Conservation (phyloP, 2,888 invertebrate genomes). For the Athalia rosae region DNA sequence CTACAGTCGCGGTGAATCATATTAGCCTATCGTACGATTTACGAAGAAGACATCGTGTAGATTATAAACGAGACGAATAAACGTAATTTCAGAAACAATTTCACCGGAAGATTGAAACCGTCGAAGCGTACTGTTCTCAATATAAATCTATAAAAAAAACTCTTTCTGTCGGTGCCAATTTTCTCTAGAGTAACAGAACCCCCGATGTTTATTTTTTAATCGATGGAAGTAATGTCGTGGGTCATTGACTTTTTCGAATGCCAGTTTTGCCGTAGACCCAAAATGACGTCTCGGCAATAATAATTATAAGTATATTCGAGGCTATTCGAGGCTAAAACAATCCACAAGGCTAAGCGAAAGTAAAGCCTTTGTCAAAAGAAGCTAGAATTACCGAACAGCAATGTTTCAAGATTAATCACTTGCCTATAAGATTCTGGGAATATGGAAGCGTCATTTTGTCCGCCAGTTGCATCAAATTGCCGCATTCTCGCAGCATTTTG, state of each 20-base stretch:
- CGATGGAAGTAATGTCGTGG: too few relatives aligned
- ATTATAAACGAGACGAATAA: background rate
- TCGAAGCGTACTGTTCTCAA: too few relatives aligned
- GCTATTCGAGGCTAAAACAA: background rate
- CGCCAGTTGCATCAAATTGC: conserved; percentile 46
- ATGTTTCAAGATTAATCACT: conserved; percentile 67
- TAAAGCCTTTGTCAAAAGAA: conserved; percentile 58
- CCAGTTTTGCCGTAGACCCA: conserved; percentile 8
- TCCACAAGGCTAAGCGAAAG: background rate
- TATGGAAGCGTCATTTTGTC: conserved; percentile 52
- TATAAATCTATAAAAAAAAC: too few relatives aligned
- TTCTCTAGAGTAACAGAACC: too few relatives aligned
- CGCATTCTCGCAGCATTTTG: conserved; percentile 55
- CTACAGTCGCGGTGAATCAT: background rate
- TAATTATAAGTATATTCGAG: background rate
- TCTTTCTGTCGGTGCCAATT: too few relatives aligned
- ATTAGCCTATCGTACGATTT: conserved; percentile 6
- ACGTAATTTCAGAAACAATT: background rate
- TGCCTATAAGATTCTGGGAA: conserved; percentile 64
- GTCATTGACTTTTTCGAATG: too few relatives aligned
- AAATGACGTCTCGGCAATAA: conserved; percentile 29
- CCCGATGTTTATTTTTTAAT: too few relatives aligned
- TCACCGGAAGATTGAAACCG: too few relatives aligned
- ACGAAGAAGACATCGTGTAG: background rate
- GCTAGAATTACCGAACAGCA: conserved; percentile 68